Conservation (phyloP, 1,140 invertebrate genomes). For the Thalassaphorura encarpata region DNA sequence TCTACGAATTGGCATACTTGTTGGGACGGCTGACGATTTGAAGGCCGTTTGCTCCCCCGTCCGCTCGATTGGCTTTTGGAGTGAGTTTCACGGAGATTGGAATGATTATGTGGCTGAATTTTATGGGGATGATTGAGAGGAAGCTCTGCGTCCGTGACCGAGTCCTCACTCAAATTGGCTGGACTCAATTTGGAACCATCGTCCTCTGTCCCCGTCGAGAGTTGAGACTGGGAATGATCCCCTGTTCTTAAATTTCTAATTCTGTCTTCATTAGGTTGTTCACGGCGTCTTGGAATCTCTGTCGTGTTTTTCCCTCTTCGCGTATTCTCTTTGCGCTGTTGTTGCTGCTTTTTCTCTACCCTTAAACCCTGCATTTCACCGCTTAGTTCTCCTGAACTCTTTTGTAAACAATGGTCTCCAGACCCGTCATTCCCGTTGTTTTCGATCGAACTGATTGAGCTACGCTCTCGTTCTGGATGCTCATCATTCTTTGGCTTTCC, state of each 20-base stretch:
- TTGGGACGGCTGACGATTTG: slow-evolving; percentile 35
- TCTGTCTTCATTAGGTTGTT: background rate
- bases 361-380: background rate
- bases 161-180: slow-evolving; percentile 50
- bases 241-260: background rate
- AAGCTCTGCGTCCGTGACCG: slow-evolving; percentile 46
- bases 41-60: slow-evolving; percentile 36
- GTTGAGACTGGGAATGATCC: slow-evolving; percentile 18
- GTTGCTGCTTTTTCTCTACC: background rate
- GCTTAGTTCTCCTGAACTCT: slow-evolving; percentile 7
- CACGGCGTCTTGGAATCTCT: background rate
- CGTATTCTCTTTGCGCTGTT: background rate
- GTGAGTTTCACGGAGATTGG: slow-evolving; percentile 22
- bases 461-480: slow-evolving; percentile 17
- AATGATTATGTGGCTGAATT: slow-evolving; percentile 13
- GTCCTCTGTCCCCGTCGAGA: slow-evolving; percentile 32
- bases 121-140: slow-evolving; percentile 4
- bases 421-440: slow-evolving; percentile 31
- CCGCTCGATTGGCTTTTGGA: slow-evolving; percentile 14
- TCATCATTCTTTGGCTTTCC: slow-evolving; percentile 18
- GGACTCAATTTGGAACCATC: slow-evolving; percentile 46
- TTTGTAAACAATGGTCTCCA: slow-evolving; percentile 18
- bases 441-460: slow-evolving; percentile 30
- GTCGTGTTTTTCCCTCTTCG: background rate
- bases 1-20: slow-evolving; percentile 83